Evolutionary conservation across 2,113 vertebrate species (phyloP).

Genomic region (Cranoglanis bouderius): DNA sequence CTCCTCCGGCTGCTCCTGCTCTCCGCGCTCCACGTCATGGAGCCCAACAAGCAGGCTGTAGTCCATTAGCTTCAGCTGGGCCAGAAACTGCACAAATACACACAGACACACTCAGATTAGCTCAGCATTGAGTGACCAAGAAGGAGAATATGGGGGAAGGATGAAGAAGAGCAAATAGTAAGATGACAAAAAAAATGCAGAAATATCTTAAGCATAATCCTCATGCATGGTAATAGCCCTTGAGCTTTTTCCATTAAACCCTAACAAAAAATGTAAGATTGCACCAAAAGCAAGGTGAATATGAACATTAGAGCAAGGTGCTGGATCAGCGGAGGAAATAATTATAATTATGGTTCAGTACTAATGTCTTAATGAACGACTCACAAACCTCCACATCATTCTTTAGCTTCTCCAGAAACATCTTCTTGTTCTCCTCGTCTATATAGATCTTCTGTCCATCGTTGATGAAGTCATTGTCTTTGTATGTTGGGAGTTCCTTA

Average conservation of each 20-base stretch:
- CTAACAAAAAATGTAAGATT: not conserved
- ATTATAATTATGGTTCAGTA: not conserved
- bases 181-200: not conserved
- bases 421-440: slow-evolving; percentile 84
- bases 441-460: slow-evolving; percentile 88
- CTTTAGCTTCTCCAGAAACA: slow-evolving; percentile 86
- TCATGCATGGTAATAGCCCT: not conserved
- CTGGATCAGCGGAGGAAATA: not conserved
- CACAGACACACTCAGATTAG: not conserved
- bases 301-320: not conserved
- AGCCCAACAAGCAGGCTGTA: slow-evolving; percentile 95
- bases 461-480: slow-evolving; percentile 91
- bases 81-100: slow-evolving; percentile 79
- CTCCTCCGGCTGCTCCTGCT: slow-evolving; percentile 96
- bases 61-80: slow-evolving; percentile 97
- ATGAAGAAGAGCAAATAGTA: not conserved
- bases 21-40: slow-evolving; percentile 91
- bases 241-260: not conserved
- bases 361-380: not conserved
- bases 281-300: not conserved
- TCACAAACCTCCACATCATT: slow-evolving; percentile 86
- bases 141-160: not conserved
- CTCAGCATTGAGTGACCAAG: not conserved
- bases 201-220: not conserved
- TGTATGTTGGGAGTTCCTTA: slow-evolving; percentile 88